Conservation (phyloP, 2,113 vertebrate genomes). For the Emydocephalus ijimae region DNA sequence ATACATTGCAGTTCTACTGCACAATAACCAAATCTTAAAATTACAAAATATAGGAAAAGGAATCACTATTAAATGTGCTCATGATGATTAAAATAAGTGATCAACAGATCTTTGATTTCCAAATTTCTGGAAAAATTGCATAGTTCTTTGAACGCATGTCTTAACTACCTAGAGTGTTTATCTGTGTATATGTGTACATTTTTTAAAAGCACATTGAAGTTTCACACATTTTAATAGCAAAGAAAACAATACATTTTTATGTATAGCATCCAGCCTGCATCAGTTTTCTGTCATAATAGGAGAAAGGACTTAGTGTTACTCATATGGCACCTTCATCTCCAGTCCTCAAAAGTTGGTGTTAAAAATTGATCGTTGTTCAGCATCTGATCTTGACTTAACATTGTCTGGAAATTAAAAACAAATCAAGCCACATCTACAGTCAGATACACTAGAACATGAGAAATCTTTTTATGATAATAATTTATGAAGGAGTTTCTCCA, state of each 20-base stretch:
- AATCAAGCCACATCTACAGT: background rate
- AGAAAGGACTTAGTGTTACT: constrained; percentile 41
- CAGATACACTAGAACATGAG: background rate
- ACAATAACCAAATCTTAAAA: constrained; percentile 36
- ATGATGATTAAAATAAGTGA: background rate
- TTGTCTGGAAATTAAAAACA: constrained; percentile 75
- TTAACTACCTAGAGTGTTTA: background rate
- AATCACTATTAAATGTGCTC: background rate
- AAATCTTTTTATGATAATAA: background rate
- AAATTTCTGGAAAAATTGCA: constrained; percentile 6
- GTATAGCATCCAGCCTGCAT: constrained; percentile 11
- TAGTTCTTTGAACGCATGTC: constrained; percentile 4
- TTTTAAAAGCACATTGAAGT: background rate
- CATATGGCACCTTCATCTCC: constrained; percentile 57
- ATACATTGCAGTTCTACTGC: background rate
- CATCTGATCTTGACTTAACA: constrained; percentile 82
- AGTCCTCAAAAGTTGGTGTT: constrained; percentile 66
- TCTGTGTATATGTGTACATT: background rate
- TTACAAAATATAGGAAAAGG: constrained; percentile 40
- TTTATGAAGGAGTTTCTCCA: background rate
- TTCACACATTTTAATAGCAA: background rate
- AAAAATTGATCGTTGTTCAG: constrained; percentile 76
- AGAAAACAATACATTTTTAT: constrained; percentile 25
- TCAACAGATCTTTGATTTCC: background rate
- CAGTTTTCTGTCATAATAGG: constrained; percentile 23